Base-by-base conservation (phyloP, 2,888 invertebrate species). In the Trissolcus brochymenae region DNA sequence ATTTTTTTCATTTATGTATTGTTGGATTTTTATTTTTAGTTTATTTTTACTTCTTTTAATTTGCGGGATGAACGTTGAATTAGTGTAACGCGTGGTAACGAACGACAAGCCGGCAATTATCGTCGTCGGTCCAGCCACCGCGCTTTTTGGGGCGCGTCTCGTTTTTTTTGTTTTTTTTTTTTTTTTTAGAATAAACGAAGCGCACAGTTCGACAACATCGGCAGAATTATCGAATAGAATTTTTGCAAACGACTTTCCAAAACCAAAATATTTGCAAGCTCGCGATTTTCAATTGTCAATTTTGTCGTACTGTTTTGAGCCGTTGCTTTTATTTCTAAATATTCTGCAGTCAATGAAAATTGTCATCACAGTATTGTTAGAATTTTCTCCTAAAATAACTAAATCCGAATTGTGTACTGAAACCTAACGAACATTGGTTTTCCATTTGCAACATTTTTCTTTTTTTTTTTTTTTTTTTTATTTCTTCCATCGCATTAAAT, bases 51-150 rank as follows among this genome's bases (percentile, higher is more conserved):
- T 56, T 67, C 57, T 60, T 71, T 72, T 72, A 43, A 67, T 76
- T 72, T 67, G 67, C 62, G 72, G 51, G 55, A 53, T 67, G 76
- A 71, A 62, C 57, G 76, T 67, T 67, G 62, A 76, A 67, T 76
- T 71, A 67, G 57, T 76, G 57, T 64, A 72, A 76, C 71, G 71
- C 62, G 56, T 65, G 57, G 71, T 60, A 76, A 70, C 76, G 76
- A 79, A 76, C 74, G 79, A 74, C 70, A 79, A 71, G 76, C 57
- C 72, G 74, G 64, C 76, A 79, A 79, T 79, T 79, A 79, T 76
- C 67, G 65, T 76, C 67, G 65, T 73, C 64, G 70, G 60, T 73
- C 73, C 72, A 68, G 59, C 54, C 73, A 67, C 19, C 74, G 71
- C 65, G 59, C 72, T 56, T 61, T 46, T 73, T 46, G 56, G 14